Conservation (phyloP, 64 coral and sea anemone species). For the Platygyra sinensis region DNA sequence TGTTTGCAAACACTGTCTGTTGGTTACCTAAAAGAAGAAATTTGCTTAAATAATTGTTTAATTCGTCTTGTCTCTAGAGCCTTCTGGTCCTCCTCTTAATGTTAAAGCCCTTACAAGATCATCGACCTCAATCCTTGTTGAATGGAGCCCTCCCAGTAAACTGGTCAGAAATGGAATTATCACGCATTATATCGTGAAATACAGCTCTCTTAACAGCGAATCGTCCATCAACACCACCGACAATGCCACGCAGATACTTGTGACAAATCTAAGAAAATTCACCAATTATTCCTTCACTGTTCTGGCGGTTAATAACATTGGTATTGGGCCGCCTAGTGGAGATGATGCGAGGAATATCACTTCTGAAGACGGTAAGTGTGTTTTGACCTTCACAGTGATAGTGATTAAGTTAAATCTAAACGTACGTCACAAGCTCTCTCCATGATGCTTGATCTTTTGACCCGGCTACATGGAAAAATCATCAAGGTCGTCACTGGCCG, state of each 20-base stretch:
- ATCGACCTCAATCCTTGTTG: slow-evolving; percentile 62
- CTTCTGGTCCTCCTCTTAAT: slow-evolving; percentile 62
- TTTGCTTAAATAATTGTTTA: background rate
- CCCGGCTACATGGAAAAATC: too few species aligned
- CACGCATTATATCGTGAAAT: slow-evolving; percentile 55
- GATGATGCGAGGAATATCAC: slow-evolving; percentile 38
- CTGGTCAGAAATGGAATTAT: slow-evolving; percentile 66
- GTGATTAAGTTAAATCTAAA: background rate
- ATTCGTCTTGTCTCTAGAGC: slow-evolving; percentile 20
- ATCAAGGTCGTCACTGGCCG: too few species aligned
- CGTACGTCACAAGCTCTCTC: too few species aligned
- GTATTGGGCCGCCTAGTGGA: slow-evolving; percentile 59
- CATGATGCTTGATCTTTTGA: too few species aligned
- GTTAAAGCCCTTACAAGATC: slow-evolving; percentile 29
- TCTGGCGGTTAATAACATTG: slow-evolving; percentile 54
- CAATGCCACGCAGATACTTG: slow-evolving; percentile 26
- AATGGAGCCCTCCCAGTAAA: slow-evolving; percentile 60
- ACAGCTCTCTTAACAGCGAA: slow-evolving; percentile 22
- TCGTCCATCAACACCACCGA: slow-evolving; percentile 46
- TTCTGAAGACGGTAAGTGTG: slow-evolving; percentile 68
- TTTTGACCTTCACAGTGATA: background rate
- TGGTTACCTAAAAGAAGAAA: too few species aligned
- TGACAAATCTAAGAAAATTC: slow-evolving; percentile 45
- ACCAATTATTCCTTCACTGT: slow-evolving; percentile 76
- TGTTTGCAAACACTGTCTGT: too few species aligned